These are phyloP conservation scores for Rhopalosiphum maidis DNA, from an alignment of 1,140 invertebrate species.

Conservation along the genomic window DNA sequence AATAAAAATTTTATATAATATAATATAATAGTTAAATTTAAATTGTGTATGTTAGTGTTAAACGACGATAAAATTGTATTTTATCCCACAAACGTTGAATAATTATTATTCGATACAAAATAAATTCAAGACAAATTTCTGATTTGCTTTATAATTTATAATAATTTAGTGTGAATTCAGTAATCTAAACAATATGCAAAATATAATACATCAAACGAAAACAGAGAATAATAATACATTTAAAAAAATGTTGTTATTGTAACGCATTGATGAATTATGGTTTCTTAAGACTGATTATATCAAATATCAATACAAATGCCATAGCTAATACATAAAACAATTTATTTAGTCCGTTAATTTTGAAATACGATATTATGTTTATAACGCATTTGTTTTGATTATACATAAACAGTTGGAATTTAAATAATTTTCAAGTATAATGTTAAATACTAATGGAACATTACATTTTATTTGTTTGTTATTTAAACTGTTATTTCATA, in stretches of 20 bases:
- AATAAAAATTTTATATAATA: not conserved
- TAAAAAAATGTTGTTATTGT: not conserved
- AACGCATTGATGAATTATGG: not conserved
- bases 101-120: not conserved
- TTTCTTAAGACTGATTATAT: not conserved
- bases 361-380: constrained; percentile 17
- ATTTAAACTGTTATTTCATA: not conserved
- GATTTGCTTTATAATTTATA: not conserved
- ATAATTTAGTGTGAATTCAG: not conserved
- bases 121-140: not conserved
- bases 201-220: not conserved
- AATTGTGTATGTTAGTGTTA: not conserved
- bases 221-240: not conserved
- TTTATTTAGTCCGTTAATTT: constrained; percentile 17
- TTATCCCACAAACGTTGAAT: not conserved
- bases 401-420: not conserved
- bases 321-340: not conserved
- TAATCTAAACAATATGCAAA: not conserved
- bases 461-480: constrained; percentile 16
- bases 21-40: not conserved
- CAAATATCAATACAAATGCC: not conserved
- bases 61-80: not conserved
- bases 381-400: constrained; percentile 12
- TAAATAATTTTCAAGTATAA: constrained; percentile 7
- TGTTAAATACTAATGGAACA: not conserved